These are phyloP conservation scores for Gavialis gangeticus DNA, from an alignment of 2,113 vertebrate species.

Conservation along the genomic window DNA sequence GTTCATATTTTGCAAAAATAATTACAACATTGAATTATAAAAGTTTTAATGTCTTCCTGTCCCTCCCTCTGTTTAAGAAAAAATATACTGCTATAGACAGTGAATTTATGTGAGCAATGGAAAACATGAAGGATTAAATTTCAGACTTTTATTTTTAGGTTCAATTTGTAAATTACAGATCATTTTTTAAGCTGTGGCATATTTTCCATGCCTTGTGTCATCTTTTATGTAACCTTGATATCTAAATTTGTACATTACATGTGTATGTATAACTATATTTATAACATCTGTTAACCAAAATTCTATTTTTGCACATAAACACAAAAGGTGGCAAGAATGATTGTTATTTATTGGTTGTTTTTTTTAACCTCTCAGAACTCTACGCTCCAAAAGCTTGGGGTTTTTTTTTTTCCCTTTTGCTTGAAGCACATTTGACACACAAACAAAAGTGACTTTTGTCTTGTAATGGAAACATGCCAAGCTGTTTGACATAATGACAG, in stretches of 20 bases:
- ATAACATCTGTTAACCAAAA: slow-evolving; percentile 60
- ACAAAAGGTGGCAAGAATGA: slow-evolving; percentile 23
- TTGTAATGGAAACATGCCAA: slow-evolving; percentile 75
- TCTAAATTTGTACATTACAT: slow-evolving; percentile 56
- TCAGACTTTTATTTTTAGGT: slow-evolving; percentile 36
- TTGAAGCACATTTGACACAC: slow-evolving; percentile 62
- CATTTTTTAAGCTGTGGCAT: slow-evolving; percentile 30
- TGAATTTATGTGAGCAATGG: slow-evolving; percentile 13
- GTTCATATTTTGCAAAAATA: neutral
- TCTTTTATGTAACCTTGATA: slow-evolving; percentile 52
- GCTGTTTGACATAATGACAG: slow-evolving; percentile 79
- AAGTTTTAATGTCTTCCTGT: neutral
- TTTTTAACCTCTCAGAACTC: slow-evolving; percentile 46
- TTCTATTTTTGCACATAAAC: slow-evolving; percentile 53
- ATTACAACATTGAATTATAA: neutral
- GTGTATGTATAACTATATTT: slow-evolving; percentile 59
- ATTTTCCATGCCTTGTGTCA: slow-evolving; percentile 53
- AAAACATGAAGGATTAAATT: slow-evolving; percentile 17
- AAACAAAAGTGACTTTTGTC: slow-evolving; percentile 82
- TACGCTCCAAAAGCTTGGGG: slow-evolving; percentile 50
- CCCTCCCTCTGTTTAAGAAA: neutral
- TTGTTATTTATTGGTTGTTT: slow-evolving; percentile 50
- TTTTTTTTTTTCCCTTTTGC: slow-evolving; percentile 26
- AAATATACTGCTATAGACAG: neutral
- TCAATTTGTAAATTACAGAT: slow-evolving; percentile 38